Conservation (phyloP, 1,140 invertebrate genomes). For the Drosophila micromelanica region DNA sequence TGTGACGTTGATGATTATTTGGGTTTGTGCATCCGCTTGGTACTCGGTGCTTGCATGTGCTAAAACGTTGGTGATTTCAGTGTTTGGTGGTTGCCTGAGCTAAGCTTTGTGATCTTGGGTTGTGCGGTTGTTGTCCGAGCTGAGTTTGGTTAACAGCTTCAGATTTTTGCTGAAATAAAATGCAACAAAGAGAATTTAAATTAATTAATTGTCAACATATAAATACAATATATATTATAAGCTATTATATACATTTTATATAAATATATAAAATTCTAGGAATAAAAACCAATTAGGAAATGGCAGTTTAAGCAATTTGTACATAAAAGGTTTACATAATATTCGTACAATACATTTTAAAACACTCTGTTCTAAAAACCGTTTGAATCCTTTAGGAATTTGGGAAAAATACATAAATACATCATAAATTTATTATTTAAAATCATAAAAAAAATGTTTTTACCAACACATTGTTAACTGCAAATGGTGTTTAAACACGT, state of each 20-base stretch:
- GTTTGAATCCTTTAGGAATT: too few relatives aligned
- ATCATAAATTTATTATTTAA: too few relatives aligned
- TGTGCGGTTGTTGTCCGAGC: constrained; percentile 36
- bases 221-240: too few relatives aligned
- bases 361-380: too few relatives aligned
- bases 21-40: constrained; percentile 16
- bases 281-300: neutral
- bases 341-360: neutral
- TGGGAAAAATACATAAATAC: too few relatives aligned
- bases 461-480: neutral
- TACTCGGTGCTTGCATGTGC: constrained; percentile 4
- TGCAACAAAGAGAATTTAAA: neutral
- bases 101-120: constrained; percentile 30
- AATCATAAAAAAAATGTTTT: too few relatives aligned
- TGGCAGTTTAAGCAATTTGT: too few relatives aligned
- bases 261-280: neutral
- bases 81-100: constrained; percentile 19
- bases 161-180: constrained; percentile 22
- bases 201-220: neutral
- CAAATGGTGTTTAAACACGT: neutral
- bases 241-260: too few relatives aligned
- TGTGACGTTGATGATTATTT: constrained; percentile 27
- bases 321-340: neutral
- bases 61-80: constrained; percentile 7
- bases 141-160: constrained; percentile 16